Base-by-base conservation (phyloP, 2,113 vertebrate genomes). In the Campylomormyrus numenius region DNA sequence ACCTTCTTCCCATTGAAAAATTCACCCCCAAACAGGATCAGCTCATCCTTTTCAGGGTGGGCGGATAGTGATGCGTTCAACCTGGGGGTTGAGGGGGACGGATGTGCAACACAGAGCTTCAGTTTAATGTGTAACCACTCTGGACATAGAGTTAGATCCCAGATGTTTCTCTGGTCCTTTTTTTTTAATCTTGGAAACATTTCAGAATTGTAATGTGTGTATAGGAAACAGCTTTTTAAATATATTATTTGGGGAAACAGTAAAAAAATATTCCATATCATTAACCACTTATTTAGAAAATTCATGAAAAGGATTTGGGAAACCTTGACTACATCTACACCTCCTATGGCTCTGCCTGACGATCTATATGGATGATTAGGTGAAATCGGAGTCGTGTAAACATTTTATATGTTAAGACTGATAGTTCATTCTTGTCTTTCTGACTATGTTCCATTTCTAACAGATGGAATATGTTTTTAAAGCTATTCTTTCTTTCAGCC, bases 1-100 rank as follows among this genome's bases (percentile, higher is more conserved):
- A 99, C 98, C 97, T 99, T 99, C 95, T 97, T 97, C 92, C 98
- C 98, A 93, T 99, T 99, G 95, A 97, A 99, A 95, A 97, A 99
- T 95, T 99, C 98, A 94, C 98, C 98, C 93, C 98, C 98, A 91
- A 99, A 99, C 89, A 99, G 95, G 92, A 99, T 97, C 89, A 99
- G 94, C 86, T 99, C 98, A 0, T 99, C 98, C 94, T 97, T 99
- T 92, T 99, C 98, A 0, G 98, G 98, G 91, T 99, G 97, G 0
- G 97, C 92, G 0, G 95, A 97, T 0, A 99, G 77, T 13, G 98
- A 97, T 0, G 97, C 96, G 0, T 97, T 98, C 74, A 99, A 94
- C 92, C 98, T 99, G 91, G 8, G 85, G 80, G 91, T 80, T 35
- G 15, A 39, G 90, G 1, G 1, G 85, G 0, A 45, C 2, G 3